Evolutionary conservation across 2,113 vertebrate genomes (phyloP).

Genomic region (Vulpes vulpes): DNA sequence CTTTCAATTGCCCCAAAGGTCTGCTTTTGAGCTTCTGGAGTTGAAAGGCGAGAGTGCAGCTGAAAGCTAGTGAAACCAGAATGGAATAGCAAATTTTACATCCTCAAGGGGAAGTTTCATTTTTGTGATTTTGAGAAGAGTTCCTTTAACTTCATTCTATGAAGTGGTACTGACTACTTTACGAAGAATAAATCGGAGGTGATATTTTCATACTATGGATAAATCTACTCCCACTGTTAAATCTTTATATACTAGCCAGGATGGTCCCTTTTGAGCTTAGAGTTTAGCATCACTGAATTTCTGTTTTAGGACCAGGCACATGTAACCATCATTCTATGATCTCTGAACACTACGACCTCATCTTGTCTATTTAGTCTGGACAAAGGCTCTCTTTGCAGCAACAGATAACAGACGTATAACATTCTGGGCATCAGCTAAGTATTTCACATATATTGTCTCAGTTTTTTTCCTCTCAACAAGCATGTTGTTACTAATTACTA

Average conservation of each 20-base stretch:
- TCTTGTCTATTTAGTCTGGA: background rate
- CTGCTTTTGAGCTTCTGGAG: background rate
- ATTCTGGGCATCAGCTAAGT: background rate
- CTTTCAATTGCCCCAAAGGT: background rate
- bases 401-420: background rate
- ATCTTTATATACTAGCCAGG: background rate
- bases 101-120: background rate
- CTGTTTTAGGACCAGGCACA: background rate
- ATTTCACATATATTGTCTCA: background rate
- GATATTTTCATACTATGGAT: background rate
- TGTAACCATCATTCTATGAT: background rate
- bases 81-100: background rate
- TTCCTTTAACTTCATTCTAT: background rate
- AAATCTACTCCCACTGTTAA: background rate
- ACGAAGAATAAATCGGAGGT: background rate
- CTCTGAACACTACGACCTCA: background rate
- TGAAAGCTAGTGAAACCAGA: background rate
- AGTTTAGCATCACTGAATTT: background rate
- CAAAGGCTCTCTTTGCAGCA: background rate
- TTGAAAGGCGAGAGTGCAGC: background rate
- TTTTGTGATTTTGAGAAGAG: background rate
- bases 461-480: slow-evolving; percentile 38
- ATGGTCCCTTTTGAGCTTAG: background rate
- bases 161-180: background rate
- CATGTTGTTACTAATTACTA: slow-evolving; percentile 20